These are phyloP conservation scores for Tyria jacobaeae DNA, from an alignment of 2,888 invertebrate species.

Conservation along the genomic window DNA sequence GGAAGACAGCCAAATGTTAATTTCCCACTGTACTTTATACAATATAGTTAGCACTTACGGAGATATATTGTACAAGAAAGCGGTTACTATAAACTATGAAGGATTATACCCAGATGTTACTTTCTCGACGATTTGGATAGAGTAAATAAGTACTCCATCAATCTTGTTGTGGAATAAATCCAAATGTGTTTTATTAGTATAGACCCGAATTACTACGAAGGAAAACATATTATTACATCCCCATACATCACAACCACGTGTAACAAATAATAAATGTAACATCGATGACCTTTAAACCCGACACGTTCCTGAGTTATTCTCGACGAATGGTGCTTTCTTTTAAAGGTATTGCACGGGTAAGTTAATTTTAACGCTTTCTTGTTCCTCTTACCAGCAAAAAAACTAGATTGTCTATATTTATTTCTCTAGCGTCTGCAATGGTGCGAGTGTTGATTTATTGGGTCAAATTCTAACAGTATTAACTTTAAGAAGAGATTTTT, in stretches of 20 bases:
- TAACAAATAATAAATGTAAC: constrained; percentile 28
- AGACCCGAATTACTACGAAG: constrained; percentile 1
- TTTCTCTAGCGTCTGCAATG: constrained; percentile 36
- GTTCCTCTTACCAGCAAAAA: constrained; percentile 36
- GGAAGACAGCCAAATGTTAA: not conserved
- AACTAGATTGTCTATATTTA: constrained; percentile 24
- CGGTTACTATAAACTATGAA: constrained; percentile 5
- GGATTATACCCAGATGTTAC: constrained; percentile 8
- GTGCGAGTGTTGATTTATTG: constrained; percentile 51
- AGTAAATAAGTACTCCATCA: constrained; percentile 10
- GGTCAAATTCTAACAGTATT: constrained; percentile 49
- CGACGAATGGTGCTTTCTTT: constrained; percentile 49
- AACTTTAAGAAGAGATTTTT: constrained; percentile 51
- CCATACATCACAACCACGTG: constrained; percentile 16
- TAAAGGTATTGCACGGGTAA: constrained; percentile 48
- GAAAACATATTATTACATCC: constrained; percentile 9
- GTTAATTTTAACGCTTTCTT: constrained; percentile 52
- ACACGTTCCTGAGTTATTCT: constrained; percentile 56
- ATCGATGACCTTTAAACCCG: constrained; percentile 58
- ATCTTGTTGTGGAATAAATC: constrained; percentile 6
- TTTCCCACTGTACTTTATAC: constrained; percentile 29
- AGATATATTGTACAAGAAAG: constrained; percentile 5
- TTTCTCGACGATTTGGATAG: not conserved
- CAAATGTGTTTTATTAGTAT: constrained; percentile 13
- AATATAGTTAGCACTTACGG: not conserved